Percentiles rank a stretch among this genome's conserved stretches.
These are phyloP conservation scores for Aporrectodea caliginosa DNA, from an alignment of 1,140 invertebrate genomes.

Conservation along the genomic window DNA sequence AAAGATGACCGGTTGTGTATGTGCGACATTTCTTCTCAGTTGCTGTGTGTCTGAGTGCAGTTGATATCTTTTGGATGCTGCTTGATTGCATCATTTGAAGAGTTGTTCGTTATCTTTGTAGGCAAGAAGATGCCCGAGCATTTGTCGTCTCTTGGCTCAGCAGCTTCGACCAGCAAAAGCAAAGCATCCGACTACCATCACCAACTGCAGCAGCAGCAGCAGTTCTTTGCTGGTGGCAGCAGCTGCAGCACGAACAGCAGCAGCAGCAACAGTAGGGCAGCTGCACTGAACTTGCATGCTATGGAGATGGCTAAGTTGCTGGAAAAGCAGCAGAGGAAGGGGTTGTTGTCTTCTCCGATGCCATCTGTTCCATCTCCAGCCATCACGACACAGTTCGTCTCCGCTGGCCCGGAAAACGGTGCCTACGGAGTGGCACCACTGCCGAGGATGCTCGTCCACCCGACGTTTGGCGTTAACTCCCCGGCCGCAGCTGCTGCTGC, in stretches of 20 bases:
- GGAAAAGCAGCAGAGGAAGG: background rate
- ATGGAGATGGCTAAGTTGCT: background rate
- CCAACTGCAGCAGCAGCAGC: background rate
- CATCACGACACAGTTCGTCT: background rate
- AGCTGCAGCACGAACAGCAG: background rate
- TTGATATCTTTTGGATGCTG: too few species aligned
- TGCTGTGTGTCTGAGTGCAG: too few species aligned
- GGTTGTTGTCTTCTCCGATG: background rate
- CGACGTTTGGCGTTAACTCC: background rate
- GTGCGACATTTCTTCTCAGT: too few species aligned
- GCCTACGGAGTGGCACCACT: background rate
- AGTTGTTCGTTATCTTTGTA: too few species aligned
- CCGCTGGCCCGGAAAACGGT: background rate
- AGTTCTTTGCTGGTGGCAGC: background rate
- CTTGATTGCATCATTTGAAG: too few species aligned
- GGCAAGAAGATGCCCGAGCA: background rate
- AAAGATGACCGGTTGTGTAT: too few species aligned
- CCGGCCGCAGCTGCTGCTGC: too few species aligned
- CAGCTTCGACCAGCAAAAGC: too few species aligned
- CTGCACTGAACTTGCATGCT: background rate
- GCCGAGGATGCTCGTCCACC: background rate
- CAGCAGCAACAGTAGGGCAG: background rate
- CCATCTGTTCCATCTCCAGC: background rate
- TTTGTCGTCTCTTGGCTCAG: too few species aligned
- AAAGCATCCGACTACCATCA: background rate